Percentiles rank a stretch among this genome's conserved stretches.
These are phyloP conservation scores for Dicyrtomina minuta DNA, from an alignment of 2,888 invertebrate genomes.

Conservation along the genomic window DNA sequence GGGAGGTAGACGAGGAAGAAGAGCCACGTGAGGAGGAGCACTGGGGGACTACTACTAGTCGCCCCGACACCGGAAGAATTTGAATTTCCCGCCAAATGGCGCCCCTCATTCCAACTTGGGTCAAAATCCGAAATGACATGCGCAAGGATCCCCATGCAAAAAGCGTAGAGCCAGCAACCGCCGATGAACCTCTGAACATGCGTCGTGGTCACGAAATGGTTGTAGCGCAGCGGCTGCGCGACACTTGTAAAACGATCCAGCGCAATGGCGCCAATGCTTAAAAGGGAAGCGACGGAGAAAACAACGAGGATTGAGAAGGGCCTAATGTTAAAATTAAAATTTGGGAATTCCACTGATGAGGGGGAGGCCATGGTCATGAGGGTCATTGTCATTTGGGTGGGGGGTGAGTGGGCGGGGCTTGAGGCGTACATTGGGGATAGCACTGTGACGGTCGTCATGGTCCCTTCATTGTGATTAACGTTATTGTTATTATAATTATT, in stretches of 20 bases:
- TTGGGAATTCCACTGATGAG: too few species aligned
- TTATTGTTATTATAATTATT: not conserved
- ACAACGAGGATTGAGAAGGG: conserved; percentile 59
- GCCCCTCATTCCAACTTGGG: too few species aligned
- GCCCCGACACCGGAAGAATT: too few species aligned
- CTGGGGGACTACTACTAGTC: too few species aligned
- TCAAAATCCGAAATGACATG: too few species aligned
- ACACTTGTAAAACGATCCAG: conserved; percentile 66
- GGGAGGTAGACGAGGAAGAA: conserved; percentile 63
- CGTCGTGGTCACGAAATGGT: conserved; percentile 65
- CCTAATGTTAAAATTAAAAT: not conserved
- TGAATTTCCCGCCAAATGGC: too few species aligned
- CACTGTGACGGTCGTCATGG: not conserved
- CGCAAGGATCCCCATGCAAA: conserved; percentile 18
- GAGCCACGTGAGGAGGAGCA: conserved; percentile 49
- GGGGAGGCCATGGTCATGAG: not conserved
- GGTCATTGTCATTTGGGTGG: not conserved
- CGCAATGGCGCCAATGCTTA: conserved; percentile 66
- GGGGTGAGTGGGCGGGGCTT: not conserved
- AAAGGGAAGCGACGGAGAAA: conserved; percentile 63
- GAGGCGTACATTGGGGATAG: not conserved
- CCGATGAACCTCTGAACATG: conserved; percentile 63
- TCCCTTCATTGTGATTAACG: not conserved
- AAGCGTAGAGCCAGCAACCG: conserved; percentile 62
- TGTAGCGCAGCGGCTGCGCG: conserved; percentile 65